Base-by-base conservation (phyloP, 37 sponge, comb jelly and placozoan species). In the Beroe ovata region DNA sequence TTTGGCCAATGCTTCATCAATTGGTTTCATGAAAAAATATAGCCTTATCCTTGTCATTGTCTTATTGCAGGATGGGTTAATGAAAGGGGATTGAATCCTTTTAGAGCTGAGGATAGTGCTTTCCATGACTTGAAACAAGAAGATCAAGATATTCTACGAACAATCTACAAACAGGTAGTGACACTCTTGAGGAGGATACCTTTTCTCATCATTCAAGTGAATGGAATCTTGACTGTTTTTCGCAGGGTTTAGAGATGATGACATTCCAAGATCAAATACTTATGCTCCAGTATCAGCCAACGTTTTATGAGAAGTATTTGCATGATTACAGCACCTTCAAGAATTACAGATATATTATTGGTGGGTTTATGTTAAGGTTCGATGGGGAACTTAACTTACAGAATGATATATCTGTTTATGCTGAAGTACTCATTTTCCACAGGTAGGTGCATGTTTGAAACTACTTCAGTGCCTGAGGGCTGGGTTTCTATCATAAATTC, bases 371-470 rank as follows among this genome's bases (percentile, higher is more conserved):
- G n/a, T n/a, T n/a, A n/a, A n/a, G n/a, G n/a, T n/a, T n/a, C n/a
- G n/a, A n/a, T n/a, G n/a, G n/a, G n/a, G n/a, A n/a, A n/a, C n/a
- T n/a, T n/a, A n/a, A n/a, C n/a, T n/a, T n/a, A n/a, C n/a, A n/a
- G n/a, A n/a, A n/a, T n/a, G n/a, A n/a, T n/a, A n/a, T n/a, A n/a
- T n/a, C n/a, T n/a, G n/a, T n/a, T n/a, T n/a, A n/a, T n/a, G n/a
- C n/a, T n/a, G 11, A 11, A 47, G 54, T 4, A 25, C 38, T 21
- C 71, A 36, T 21, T 29, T 69, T 38, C 21, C 41, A 8, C 47
- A 77, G 84, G 84, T 4, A 39, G 84, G 54, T 77, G 84, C 33
- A 77, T 77, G 84, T 77, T 77, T 36, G 84, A 77, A 35, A 77
- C 84, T 21, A 77, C 84, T 0, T 42, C 54, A 26, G 84, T 77